phyloP scores from a whole-genome alignment of 2,797 vertebrate species.

The Xyrichtys novacula region DNA sequence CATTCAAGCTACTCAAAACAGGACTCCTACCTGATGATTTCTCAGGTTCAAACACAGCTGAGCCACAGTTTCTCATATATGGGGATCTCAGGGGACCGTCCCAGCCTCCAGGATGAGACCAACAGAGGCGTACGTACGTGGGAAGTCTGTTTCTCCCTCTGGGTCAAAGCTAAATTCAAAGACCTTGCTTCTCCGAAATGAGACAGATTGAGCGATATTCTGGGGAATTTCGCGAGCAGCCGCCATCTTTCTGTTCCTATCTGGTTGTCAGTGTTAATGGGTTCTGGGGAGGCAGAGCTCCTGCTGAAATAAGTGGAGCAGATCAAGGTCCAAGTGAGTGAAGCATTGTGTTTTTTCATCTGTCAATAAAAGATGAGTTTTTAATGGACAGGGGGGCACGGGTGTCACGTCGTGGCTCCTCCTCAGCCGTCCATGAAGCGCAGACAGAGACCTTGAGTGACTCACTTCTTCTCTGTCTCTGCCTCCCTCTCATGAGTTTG shows the following conservation, averaged over 20 bases:
- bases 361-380: conserved; percentile 76
- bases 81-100: background rate
- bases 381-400: conserved; percentile 63
- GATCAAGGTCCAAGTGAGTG: conserved; percentile 64
- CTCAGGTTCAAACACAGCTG: conserved; percentile 13
- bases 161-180: conserved; percentile 36
- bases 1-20: conserved; percentile 1
- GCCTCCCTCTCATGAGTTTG: conserved; percentile 30
- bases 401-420: conserved; percentile 24
- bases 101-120: conserved; percentile 13
- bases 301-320: conserved; percentile 52
- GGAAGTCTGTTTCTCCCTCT: conserved; percentile 13
- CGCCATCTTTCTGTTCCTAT: conserved; percentile 30
- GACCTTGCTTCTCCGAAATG: conserved; percentile 27
- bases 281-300: conserved; percentile 42
- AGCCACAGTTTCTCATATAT: background rate
- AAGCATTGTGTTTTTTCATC: conserved; percentile 68
- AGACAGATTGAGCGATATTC: conserved; percentile 40
- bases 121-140: conserved; percentile 4
- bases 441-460: conserved; percentile 57
- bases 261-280: conserved; percentile 56
- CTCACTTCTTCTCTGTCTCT: conserved; percentile 56
- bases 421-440: conserved; percentile 20
- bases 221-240: conserved; percentile 24
- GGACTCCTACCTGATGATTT: background rate